Conservation (phyloP, 2,888 invertebrate genomes). For the Deroplatys truncata region DNA sequence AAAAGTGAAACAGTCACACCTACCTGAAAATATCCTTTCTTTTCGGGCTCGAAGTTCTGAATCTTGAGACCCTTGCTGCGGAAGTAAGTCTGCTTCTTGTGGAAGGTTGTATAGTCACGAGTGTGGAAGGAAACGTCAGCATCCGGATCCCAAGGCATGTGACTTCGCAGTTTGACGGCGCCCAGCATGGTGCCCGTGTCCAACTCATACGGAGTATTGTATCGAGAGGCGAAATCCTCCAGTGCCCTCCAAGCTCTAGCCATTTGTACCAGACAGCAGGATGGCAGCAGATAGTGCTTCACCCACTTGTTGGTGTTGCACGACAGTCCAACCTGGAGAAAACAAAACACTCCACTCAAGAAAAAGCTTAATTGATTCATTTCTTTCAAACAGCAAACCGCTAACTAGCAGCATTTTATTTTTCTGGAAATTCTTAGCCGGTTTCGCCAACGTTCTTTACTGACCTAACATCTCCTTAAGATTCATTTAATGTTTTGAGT, state of each 20-base stretch:
- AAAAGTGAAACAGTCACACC: conserved; percentile 30
- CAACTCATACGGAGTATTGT: conserved; percentile 36
- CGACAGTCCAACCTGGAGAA: conserved; percentile 10
- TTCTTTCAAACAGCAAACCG: no score
- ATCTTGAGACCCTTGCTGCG: conserved; percentile 21
- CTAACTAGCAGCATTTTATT: no score
- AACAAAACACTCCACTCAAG: not conserved
- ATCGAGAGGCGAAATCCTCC: conserved; percentile 32
- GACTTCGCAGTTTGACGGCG: conserved; percentile 40
- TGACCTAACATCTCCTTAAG: no score
- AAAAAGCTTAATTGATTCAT: no score
- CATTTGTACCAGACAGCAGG: conserved; percentile 36
- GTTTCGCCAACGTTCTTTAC: no score
- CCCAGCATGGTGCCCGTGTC: conserved; percentile 39
- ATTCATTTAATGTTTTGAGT: no score
- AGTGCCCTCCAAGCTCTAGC: conserved; percentile 34
- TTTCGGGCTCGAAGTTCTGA: conserved; percentile 22
- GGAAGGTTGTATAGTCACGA: conserved; percentile 30
- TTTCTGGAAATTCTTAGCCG: no score
- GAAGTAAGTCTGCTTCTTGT: conserved; percentile 24
- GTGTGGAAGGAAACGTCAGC: conserved; percentile 37
- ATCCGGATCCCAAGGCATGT: conserved; percentile 41
- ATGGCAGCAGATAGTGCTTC: conserved; percentile 32
- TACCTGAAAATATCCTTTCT: conserved; percentile 7
- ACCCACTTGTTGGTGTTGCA: conserved; percentile 30